A percentile compares a stretch with the other conserved stretches of the same genome.
These are phyloP conservation scores for Indicator maculatus DNA, from an alignment of 2,113 vertebrate genomes.

Conservation along the genomic window DNA sequence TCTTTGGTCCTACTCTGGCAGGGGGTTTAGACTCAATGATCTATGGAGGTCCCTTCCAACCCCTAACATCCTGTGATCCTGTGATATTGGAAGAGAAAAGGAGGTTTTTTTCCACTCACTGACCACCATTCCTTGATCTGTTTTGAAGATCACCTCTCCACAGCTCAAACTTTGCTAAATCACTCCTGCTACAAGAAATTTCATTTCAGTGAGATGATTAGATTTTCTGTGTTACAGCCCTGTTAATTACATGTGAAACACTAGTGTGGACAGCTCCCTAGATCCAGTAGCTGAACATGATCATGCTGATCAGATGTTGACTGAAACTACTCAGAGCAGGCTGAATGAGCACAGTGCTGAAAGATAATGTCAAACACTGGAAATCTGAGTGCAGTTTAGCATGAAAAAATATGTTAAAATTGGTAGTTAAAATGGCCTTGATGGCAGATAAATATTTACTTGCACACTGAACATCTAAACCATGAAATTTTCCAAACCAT, in stretches of 20 bases:
- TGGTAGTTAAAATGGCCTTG: not conserved
- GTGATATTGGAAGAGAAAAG: not conserved
- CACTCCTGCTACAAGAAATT: not conserved
- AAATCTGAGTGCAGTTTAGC: not conserved
- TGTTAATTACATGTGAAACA: not conserved
- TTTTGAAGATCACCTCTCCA: not conserved
- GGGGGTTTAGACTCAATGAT: no score
- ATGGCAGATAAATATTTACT: not conserved
- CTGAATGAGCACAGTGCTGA: not conserved
- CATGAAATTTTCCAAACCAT: not conserved
- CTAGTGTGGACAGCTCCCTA: not conserved
- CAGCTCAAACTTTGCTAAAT: not conserved
- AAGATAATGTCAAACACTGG: not conserved
- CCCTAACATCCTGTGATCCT: no score
- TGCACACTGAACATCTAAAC: not conserved
- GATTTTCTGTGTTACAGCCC: not conserved
- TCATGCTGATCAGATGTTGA: not conserved
- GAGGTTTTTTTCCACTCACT: not conserved
- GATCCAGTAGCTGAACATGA: not conserved
- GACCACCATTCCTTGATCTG: not conserved
- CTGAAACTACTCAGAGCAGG: not conserved
- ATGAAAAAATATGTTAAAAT: not conserved
- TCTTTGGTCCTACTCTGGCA: no score
- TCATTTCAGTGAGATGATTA: not conserved
- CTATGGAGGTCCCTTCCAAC: no score